phyloP scores from a whole-genome alignment of 2,888 invertebrate species.

The Scrobipalpa costella region DNA sequence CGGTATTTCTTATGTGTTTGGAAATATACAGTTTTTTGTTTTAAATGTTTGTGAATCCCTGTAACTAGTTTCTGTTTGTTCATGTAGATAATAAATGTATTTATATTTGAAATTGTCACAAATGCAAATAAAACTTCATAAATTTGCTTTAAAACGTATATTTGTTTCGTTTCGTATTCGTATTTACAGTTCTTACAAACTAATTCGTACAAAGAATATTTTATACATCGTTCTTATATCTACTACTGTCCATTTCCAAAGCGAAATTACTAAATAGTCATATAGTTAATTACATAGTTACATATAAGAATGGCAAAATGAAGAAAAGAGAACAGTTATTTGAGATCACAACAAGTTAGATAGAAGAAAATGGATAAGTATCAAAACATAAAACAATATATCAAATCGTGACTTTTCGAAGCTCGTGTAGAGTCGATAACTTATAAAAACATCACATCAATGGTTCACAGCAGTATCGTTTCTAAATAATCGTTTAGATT shows the following conservation, averaged over 20 bases:
- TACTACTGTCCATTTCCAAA: conserved; percentile 32
- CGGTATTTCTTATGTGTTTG: too few species aligned
- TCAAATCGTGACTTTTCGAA: conserved; percentile 12
- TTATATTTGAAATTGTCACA: neutral
- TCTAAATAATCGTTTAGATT: conserved; percentile 33
- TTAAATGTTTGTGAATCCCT: too few species aligned
- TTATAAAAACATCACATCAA: conserved; percentile 42
- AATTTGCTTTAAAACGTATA: conserved; percentile 25
- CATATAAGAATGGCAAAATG: conserved; percentile 19
- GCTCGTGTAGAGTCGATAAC: neutral
- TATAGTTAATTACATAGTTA: conserved; percentile 15
- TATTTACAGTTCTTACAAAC: conserved; percentile 33
- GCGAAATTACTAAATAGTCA: conserved; percentile 18
- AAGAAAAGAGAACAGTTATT: conserved; percentile 13
- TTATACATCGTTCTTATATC: conserved; percentile 27
- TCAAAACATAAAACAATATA: neutral
- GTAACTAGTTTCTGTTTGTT: too few species aligned
- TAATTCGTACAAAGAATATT: conserved; percentile 28
- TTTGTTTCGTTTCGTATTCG: conserved; percentile 26
- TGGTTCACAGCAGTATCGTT: conserved; percentile 41
- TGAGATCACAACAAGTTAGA: conserved; percentile 29
- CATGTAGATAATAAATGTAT: too few species aligned
- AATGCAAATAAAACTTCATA: neutral
- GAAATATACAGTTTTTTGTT: too few species aligned
- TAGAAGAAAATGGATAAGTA: conserved; percentile 15